These are phyloP conservation scores for Epinotia nisella DNA, from an alignment of 2,888 invertebrate species.

Conservation along the genomic window DNA sequence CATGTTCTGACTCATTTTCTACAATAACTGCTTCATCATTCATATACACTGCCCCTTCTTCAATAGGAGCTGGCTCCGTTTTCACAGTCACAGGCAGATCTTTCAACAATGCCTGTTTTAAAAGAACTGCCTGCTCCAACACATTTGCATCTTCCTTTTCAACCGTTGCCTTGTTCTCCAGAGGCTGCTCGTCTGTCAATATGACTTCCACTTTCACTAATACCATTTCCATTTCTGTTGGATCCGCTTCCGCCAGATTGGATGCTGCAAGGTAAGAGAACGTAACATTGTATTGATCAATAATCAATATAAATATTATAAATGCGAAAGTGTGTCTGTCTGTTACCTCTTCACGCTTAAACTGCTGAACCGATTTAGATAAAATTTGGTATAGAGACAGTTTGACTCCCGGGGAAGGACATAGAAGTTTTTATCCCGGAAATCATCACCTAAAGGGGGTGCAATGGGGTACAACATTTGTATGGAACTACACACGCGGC, in stretches of 20 bases:
- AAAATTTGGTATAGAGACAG: too few species aligned
- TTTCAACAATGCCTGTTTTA: neutral
- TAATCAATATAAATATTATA: too few species aligned
- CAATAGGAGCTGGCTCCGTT: neutral
- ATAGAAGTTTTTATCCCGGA: too few species aligned
- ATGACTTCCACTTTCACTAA: neutral
- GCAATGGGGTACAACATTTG: too few species aligned
- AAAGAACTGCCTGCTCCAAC: neutral
- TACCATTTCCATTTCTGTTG: neutral
- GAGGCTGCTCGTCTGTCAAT: neutral
- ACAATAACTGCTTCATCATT: neutral
- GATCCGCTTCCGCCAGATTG: neutral
- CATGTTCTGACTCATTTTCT: neutral
- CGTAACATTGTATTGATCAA: neutral
- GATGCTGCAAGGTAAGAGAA: neutral
- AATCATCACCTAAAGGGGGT: too few species aligned
- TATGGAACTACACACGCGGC: too few species aligned
- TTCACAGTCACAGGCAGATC: neutral
- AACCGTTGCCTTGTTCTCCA: too few species aligned
- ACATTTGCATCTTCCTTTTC: neutral
- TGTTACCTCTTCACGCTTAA: too few species aligned
- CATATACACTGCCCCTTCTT: neutral
- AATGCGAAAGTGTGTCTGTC: too few species aligned
- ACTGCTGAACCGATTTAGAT: too few species aligned
- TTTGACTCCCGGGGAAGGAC: too few species aligned